Evolutionary conservation across 2,113 vertebrate genomes (phyloP), one percentile per base, ranked within the genome.

Genomic region (Ciconia maguari): DNA sequence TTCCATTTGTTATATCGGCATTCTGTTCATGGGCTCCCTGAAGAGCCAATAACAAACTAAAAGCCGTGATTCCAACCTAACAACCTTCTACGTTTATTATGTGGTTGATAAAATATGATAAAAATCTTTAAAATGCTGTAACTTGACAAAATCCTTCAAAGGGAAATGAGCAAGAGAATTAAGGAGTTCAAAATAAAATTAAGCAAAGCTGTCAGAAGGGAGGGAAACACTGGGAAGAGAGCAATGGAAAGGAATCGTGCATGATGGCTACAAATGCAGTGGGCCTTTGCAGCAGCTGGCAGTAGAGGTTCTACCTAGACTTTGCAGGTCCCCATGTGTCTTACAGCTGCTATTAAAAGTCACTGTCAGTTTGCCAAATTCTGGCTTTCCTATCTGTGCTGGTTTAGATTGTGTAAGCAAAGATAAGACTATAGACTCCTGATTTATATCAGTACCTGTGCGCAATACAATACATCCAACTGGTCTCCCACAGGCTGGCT

Each of bases 171-270:
- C 10, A 61, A 38, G 41, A 69, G 11, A 52, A 48, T 61, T 74
- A 52, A 55, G 22, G 26, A 41, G 6, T 38, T 77, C 3, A 14
- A 76, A 68, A 62, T 81, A 38, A 76, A 83, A 41, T 32, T 11
- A 25, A 38, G 7, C 9, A 26, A 69, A 65, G 41, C 14, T 64
- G 3, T 74, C 15, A 7, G 32, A 58, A 55, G 44, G 6, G 19
- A 66, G 16, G 14, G 7, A 74, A 82, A 25, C 21, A 10, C 5
- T 52, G 29, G 11, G 30, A 74, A 49, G 41, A 49, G 24, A 11
- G 32, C 17, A 18, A 6, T 44, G 34, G 38, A 69, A 60, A 60
- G 29, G 20, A 72, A 5, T 10, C 0, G 0, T 54, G 3, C 1
- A 0, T n/a, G n/a, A 49, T 70, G 25, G 12, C 16, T 71, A 9